phyloP scores from a whole-genome alignment of 2,797 vertebrate genomes.

The Bovichtus diacanthus region DNA sequence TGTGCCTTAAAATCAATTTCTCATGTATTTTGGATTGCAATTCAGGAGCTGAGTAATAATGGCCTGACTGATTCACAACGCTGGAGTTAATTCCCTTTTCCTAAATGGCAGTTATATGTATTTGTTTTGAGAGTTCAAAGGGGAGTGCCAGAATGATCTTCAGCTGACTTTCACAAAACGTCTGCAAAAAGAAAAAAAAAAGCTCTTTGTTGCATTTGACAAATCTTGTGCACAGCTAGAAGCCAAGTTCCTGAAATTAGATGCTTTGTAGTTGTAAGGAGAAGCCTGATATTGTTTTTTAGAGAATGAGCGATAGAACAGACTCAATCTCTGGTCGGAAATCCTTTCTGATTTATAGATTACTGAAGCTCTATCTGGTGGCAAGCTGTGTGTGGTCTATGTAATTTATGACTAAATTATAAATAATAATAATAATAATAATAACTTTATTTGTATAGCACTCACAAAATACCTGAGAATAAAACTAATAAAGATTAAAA shows the following conservation, averaged over 20 bases:
- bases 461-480: neutral
- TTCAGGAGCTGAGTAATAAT: slow-evolving; percentile 60
- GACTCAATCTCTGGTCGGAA: slow-evolving; percentile 10
- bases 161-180: slow-evolving; percentile 42
- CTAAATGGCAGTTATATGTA: slow-evolving; percentile 50
- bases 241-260: slow-evolving; percentile 36
- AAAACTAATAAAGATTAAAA: neutral
- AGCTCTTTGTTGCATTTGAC: slow-evolving; percentile 33
- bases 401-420: neutral
- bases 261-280: slow-evolving; percentile 30
- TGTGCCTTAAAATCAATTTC: slow-evolving; percentile 50
- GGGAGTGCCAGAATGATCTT: slow-evolving; percentile 31
- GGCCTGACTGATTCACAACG: slow-evolving; percentile 59
- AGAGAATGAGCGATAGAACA: slow-evolving; percentile 29
- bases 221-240: slow-evolving; percentile 33
- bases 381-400: neutral
- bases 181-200: neutral
- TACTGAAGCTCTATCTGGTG: slow-evolving; percentile 8
- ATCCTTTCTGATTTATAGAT: slow-evolving; percentile 25
- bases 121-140: slow-evolving; percentile 32
- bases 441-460: no score
- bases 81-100: slow-evolving; percentile 36
- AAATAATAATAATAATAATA: neutral
- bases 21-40: slow-evolving; percentile 55
- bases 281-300: slow-evolving; percentile 30